Evolutionary conservation across 2,888 invertebrate species (phyloP).

Genomic region (Phorcus lineatus): DNA sequence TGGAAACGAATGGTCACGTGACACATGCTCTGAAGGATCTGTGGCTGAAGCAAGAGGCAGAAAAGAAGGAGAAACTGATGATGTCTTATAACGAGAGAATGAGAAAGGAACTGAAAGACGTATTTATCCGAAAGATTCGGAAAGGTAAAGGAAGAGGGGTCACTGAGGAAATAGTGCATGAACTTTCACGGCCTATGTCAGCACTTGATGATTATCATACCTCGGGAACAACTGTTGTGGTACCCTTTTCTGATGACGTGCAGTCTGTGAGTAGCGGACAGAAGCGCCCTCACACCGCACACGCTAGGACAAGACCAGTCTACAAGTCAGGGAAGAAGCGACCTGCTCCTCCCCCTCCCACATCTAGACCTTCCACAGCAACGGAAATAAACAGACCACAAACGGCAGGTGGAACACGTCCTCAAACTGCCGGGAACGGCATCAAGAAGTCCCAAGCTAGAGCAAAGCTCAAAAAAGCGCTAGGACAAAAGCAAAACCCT

Average conservation of each 20-base stretch:
- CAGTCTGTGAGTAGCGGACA: not conserved
- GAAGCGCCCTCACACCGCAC: not conserved
- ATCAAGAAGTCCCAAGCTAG: constrained; percentile 10
- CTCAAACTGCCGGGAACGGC: not conserved
- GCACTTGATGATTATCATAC: not conserved
- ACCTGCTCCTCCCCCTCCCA: not conserved
- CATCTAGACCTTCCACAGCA: not conserved
- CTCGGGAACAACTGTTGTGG: not conserved
- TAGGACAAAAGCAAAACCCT: not conserved
- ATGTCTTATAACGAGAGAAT: constrained; percentile 36
- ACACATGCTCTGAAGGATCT: constrained; percentile 20
- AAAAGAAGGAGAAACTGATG: constrained; percentile 33
- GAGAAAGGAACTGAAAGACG: not conserved
- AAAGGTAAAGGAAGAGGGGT: not conserved
- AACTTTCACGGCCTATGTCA: not conserved
- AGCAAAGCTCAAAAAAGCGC: not conserved
- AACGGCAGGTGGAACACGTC: not conserved
- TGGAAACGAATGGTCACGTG: constrained; percentile 24
- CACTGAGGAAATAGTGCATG: not conserved
- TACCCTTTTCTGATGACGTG: not conserved
- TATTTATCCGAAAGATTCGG: not conserved
- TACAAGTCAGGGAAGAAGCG: not conserved
- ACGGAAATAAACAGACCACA: not conserved
- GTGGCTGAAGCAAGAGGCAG: constrained; percentile 34
- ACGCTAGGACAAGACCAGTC: not conserved